Evolutionary conservation across 2,113 vertebrate genomes (phyloP), one percentile per base, ranked within the genome.

Genomic region (Alligator sinensis): DNA sequence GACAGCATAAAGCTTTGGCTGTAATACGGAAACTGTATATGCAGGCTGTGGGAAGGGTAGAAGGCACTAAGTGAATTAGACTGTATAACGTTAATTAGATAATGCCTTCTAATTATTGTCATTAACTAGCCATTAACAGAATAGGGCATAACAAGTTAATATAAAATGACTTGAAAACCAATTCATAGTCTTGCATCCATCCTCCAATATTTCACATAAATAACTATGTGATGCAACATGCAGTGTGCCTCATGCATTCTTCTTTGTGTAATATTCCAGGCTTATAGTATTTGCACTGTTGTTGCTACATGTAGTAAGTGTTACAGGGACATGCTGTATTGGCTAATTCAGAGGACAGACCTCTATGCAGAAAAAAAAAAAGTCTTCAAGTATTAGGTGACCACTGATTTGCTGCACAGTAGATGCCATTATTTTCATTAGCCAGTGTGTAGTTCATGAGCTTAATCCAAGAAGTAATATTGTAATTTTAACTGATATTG

Each of bases 361-460:
- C 82, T 87, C 84, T 63, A 58, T 77, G 30, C 77, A 89, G 68
- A 58, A 91, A 85, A 94, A 90, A 81, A 84, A n/a, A 0, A 0
- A 86, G 79, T 66, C 68, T 58, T 72, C 34, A 21, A 47, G 27
- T 22, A n/a, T 70, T 86, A 74, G 85, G 25, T 60, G 15, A n/a
- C 84, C 62, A 14, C n/a, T 22, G 18, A 22, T 80, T 91, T 54
- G 14, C 59, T 6, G 19, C 54, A 70, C 34, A 85, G 14, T 66
- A 74, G 30, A 30, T 1, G 2, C 25, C 11, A 38, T 55, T 79
- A 0, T 0, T 34, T 34, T 66, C 58, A 66, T 78, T 87, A 54
- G 57, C 64, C 0, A 2, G 17, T 78, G 54, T 28, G 9, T 61
- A 70, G 1, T 66, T 47, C 47, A 28, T 16, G 22, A 94, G 1